Base-by-base conservation (phyloP, 1,140 invertebrate species). In the Stegodyphus dumicola region DNA sequence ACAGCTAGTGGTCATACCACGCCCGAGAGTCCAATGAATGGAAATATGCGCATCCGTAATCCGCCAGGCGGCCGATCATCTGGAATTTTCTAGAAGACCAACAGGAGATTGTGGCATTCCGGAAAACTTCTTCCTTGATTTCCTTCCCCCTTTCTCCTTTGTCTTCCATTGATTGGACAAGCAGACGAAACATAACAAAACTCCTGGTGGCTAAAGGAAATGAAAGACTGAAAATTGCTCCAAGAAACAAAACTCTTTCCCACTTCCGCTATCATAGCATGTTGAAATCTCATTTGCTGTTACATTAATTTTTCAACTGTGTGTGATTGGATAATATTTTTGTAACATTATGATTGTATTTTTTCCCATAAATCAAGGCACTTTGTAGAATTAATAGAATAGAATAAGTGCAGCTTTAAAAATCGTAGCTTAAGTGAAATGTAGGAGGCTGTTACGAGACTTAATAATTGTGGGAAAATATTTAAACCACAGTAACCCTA, bases 111-210 rank as follows among this genome's bases (percentile, higher is more conserved):
- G 7, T 48, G 53, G 77, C 65, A 51, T 77, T 77, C 65, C 65
- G 65, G 64, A 66, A 83, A 75, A 6, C 77, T 60, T 77, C 13
- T 76, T 76, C 18, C 52, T 74, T 56, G n/a, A 17, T 74, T 80
- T 17, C 48, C 6, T 77, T 85, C 77, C 64, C 73, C 64, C 66
- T 69, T 67, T 77, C 51, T 52, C 70, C 64, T 76, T 64, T 69
- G 81, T 85, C 81, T 85, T 85, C 81, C 81, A 85, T 85, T 85
- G 81, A 69, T 76, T 85, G 73, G 73, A 85, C 69, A 11, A 83
- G 18, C 74, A 85, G 69, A 85, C 71, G 52, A 83, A 33, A 33
- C 33, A 33, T 83, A 83, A 67, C 17, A 67, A 2, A 67, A 7
- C n/a, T 67, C n/a, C 17, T 67, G 65, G 65, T 18, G 65, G 65